A percentile compares a stretch with the other conserved stretches of the same genome.
phyloP scores from a whole-genome alignment of 2,113 vertebrate species.

The Anoura caudifer region DNA sequence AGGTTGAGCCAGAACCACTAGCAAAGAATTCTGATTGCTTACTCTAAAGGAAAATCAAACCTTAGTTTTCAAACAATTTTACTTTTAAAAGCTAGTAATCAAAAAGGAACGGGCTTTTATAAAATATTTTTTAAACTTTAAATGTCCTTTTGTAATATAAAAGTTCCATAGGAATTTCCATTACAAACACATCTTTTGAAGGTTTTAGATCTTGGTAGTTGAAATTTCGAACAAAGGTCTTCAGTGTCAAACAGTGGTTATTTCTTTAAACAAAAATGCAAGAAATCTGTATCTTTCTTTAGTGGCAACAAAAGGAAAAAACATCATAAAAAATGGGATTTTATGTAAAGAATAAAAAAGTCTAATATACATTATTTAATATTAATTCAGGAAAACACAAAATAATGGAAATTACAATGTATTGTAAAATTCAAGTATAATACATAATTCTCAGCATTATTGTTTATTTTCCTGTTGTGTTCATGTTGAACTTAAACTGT shows the following conservation, averaged over 20 bases:
- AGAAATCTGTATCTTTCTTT: neutral
- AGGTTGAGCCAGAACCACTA: neutral
- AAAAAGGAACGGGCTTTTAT: constrained; percentile 28
- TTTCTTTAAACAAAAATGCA: constrained; percentile 20
- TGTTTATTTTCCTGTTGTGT: neutral
- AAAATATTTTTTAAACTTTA: neutral
- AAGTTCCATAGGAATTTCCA: constrained; percentile 42
- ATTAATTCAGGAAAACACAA: neutral
- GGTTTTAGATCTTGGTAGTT: neutral
- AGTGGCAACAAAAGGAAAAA: neutral
- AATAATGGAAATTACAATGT: neutral
- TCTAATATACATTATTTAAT: neutral
- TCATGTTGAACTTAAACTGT: neutral
- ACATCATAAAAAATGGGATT: neutral
- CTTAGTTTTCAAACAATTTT: constrained; percentile 42
- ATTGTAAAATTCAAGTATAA: neutral
- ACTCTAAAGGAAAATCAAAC: constrained; percentile 4
- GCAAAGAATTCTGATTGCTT: neutral
- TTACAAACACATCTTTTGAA: constrained; percentile 38
- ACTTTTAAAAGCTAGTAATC: constrained; percentile 15
- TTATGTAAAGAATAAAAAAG: neutral
- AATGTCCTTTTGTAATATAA: constrained; percentile 20
- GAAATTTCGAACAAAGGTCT: constrained; percentile 4
- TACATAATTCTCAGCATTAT: neutral
- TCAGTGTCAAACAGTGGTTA: constrained; percentile 17